A percentile compares a stretch with the other conserved stretches of the same genome.
These are phyloP conservation scores for Penaeus chinensis DNA, from an alignment of 1,140 invertebrate genomes.

Conservation along the genomic window DNA sequence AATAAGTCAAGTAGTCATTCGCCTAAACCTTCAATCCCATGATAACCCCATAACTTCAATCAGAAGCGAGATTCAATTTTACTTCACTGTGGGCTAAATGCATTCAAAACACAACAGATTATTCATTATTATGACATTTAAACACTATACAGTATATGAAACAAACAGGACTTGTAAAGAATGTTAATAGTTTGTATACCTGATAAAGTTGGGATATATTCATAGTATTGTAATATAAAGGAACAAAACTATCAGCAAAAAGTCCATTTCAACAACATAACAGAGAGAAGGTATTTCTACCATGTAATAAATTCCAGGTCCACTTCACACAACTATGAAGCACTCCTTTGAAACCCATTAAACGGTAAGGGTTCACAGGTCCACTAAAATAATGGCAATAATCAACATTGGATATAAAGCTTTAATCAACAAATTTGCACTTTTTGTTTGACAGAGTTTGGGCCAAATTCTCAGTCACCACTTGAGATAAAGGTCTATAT, in stretches of 20 bases:
- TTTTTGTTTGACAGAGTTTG: slow-evolving; percentile 50
- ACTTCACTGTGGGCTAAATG: slow-evolving; percentile 60
- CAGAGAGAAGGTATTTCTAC: slow-evolving; percentile 44
- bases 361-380: slow-evolving; percentile 49
- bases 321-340: slow-evolving; percentile 52
- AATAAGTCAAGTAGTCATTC: slow-evolving; percentile 51
- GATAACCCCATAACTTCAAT: slow-evolving; percentile 55
- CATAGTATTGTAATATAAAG: slow-evolving; percentile 50
- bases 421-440: slow-evolving; percentile 59
- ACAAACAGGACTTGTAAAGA: slow-evolving; percentile 54
- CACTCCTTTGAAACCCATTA: slow-evolving; percentile 48
- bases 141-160: slow-evolving; percentile 55
- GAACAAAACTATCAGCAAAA: slow-evolving; percentile 56
- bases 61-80: slow-evolving; percentile 54
- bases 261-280: slow-evolving; percentile 58
- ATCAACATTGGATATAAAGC: slow-evolving; percentile 50
- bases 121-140: slow-evolving; percentile 58
- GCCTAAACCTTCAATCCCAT: slow-evolving; percentile 29
- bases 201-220: slow-evolving; percentile 52
- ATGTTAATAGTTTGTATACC: slow-evolving; percentile 58
- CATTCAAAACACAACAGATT: slow-evolving; percentile 57
- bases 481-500: slow-evolving; percentile 9
- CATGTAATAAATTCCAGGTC: slow-evolving; percentile 51
- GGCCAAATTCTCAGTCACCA: slow-evolving; percentile 48
- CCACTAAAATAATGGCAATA: slow-evolving; percentile 57